Evolutionary conservation across 2,113 vertebrate genomes (phyloP).

Genomic region (Myiopsitta monachus): DNA sequence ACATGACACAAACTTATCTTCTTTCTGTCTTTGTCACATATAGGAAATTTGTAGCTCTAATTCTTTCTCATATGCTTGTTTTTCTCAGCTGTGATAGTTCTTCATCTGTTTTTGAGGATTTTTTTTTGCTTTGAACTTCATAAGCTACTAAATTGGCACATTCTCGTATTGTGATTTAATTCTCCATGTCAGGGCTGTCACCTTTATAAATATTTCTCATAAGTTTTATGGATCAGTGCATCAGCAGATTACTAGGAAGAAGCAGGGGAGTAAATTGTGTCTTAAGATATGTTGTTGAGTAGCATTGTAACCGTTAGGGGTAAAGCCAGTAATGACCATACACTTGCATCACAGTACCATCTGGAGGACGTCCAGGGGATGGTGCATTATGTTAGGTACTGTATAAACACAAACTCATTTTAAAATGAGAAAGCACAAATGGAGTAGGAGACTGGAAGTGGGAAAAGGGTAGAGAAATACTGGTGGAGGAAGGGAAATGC

Average conservation of each 20-base stretch:
- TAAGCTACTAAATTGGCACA: slow-evolving; percentile 30
- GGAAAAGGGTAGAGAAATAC: not conserved
- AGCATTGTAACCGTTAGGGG: accelerated
- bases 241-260: not conserved
- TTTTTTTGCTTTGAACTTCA: not conserved
- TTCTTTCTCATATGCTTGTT: not conserved
- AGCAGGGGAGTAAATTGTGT: not conserved
- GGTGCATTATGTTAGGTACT: accelerated
- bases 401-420: accelerated
- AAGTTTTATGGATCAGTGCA: slow-evolving; percentile 28
- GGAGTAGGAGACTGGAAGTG: not conserved
- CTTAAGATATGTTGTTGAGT: not conserved
- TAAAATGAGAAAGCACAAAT: not conserved
- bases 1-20: not conserved
- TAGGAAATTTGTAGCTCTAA: not conserved
- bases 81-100: slow-evolving; percentile 35
- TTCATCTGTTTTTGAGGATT: not conserved
- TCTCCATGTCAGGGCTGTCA: slow-evolving; percentile 30
- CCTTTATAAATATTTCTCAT: slow-evolving; percentile 50
- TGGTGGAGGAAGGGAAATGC: not conserved
- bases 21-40: not conserved
- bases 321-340: not conserved
- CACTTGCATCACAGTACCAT: not conserved
- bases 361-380: not conserved
- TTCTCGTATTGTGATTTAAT: slow-evolving; percentile 35